Conservation (phyloP, 2,113 vertebrate genomes). For the Strix uralensis region DNA sequence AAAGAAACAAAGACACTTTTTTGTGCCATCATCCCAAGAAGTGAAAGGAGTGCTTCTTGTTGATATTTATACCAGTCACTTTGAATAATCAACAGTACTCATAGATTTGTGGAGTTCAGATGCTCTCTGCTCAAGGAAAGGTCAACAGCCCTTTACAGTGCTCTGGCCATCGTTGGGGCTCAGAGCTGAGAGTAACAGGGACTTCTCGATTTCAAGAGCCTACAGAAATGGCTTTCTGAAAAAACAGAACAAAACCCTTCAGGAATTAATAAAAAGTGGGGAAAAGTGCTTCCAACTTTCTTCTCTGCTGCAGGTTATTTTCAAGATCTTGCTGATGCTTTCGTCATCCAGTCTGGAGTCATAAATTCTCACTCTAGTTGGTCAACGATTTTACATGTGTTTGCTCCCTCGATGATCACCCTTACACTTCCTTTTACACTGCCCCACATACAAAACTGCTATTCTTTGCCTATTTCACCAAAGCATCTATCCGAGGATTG, state of each 20-base stretch:
- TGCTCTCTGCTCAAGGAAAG: background rate
- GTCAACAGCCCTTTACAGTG: background rate
- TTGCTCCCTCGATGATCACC: background rate
- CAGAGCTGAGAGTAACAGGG: background rate
- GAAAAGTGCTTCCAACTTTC: background rate
- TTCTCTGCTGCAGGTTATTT: background rate
- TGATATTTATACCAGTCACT: background rate
- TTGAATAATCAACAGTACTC: background rate
- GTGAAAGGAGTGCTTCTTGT: background rate
- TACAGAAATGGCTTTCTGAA: background rate
- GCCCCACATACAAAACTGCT: background rate
- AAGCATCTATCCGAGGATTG: background rate
- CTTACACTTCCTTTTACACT: background rate
- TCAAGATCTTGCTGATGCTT: background rate
- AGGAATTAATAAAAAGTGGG: background rate
- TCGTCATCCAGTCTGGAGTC: background rate
- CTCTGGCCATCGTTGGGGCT: rapidly evolving
- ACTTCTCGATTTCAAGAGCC: background rate
- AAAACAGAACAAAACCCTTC: background rate
- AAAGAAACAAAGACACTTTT: background rate
- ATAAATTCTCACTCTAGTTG: background rate
- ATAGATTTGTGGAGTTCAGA: background rate
- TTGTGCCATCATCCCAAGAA: background rate
- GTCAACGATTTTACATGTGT: background rate
- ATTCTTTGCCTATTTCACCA: background rate